Percentiles rank a stretch among this genome's conserved stretches.
These are phyloP conservation scores for Notolepis coatsorum DNA, from an alignment of 2,797 vertebrate genomes.

Conservation along the genomic window DNA sequence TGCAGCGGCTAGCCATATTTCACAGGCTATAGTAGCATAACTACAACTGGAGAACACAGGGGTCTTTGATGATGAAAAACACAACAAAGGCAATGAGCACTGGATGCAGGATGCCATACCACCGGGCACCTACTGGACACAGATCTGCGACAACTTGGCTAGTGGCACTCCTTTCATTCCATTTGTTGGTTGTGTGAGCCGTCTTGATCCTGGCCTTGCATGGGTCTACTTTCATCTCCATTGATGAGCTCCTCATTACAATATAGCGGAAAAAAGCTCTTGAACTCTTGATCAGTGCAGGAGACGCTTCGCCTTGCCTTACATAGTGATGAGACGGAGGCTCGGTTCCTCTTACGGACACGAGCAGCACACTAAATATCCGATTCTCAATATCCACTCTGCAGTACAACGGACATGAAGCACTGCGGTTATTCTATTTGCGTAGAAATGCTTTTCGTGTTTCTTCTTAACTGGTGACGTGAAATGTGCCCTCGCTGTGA, in stretches of 20 bases:
- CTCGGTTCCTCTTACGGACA: neutral
- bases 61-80: constrained; percentile 44
- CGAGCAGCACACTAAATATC: neutral
- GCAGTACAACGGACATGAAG: neutral
- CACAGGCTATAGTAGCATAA: constrained; percentile 38
- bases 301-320: constrained; percentile 13
- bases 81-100: constrained; percentile 30
- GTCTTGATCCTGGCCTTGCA: constrained; percentile 42
- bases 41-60: constrained; percentile 24
- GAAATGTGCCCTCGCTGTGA: no score
- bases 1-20: constrained; percentile 61
- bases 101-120: neutral
- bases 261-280: constrained; percentile 2
- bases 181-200: constrained; percentile 1
- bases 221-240: constrained; percentile 50
- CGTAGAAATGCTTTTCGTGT: no score
- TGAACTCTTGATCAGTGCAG: constrained; percentile 30
- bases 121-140: neutral
- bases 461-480: no score
- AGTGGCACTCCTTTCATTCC: constrained; percentile 1
- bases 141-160: constrained; percentile 11
- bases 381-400: neutral
- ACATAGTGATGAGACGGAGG: constrained; percentile 19
- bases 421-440: no score
- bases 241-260: constrained; percentile 44